Evolutionary conservation across 1,140 invertebrate genomes (phyloP).

Genomic region (Tigriopus japonicus): DNA sequence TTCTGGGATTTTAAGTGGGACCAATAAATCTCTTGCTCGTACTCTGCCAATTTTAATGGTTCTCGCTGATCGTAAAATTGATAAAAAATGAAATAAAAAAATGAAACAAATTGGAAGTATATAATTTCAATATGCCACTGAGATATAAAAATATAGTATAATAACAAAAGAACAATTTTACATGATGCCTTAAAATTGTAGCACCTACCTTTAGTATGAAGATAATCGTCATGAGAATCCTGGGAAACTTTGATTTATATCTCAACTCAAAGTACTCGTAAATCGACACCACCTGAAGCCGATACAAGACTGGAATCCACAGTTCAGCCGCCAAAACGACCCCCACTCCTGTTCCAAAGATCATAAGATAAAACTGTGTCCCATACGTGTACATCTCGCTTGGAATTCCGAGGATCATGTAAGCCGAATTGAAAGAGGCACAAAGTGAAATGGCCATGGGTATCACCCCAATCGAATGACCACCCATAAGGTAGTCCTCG

Average conservation of each 20-base stretch:
- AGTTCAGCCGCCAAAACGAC: neutral
- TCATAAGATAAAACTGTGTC: conserved; percentile 11
- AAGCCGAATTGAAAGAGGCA: conserved; percentile 32
- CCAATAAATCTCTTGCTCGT: no score
- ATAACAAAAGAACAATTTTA: no score
- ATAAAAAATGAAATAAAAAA: no score
- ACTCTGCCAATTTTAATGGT: no score
- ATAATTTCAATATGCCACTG: no score
- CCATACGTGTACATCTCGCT: conserved; percentile 22
- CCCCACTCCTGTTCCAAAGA: neutral
- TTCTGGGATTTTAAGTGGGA: no score
- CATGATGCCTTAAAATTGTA: no score
- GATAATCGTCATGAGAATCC: neutral
- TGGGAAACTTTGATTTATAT: neutral
- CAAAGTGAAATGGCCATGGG: conserved; percentile 25
- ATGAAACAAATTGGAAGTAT: no score
- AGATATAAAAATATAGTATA: no score
- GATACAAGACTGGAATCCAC: neutral
- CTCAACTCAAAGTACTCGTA: neutral
- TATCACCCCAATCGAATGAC: conserved; percentile 25
- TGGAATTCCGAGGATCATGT: conserved; percentile 29
- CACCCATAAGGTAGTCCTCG: conserved; percentile 28
- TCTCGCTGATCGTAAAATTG: no score
- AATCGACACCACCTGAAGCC: neutral
- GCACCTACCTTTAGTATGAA: neutral